Evolutionary conservation across 2,797 vertebrate genomes (phyloP).

Genomic region (Gymnoscopelus braueri): DNA sequence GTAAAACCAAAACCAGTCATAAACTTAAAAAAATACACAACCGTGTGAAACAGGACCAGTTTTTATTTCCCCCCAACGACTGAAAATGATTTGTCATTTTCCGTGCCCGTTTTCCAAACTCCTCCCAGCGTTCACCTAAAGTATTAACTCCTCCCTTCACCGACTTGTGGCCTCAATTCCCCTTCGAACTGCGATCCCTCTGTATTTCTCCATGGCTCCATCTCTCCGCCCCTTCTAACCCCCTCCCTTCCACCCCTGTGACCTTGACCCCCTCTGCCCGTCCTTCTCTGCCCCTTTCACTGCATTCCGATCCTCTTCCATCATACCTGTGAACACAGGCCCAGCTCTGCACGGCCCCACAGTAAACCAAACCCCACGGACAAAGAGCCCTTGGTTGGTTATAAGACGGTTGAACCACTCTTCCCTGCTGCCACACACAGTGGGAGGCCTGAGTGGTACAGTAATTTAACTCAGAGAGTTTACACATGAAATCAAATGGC

Average conservation of each 20-base stretch:
- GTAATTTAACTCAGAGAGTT: too few relatives aligned
- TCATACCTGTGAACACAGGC: slow-evolving; percentile 76
- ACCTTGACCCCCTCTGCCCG: not conserved
- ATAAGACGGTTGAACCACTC: slow-evolving; percentile 35
- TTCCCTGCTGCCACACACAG: slow-evolving; percentile 36
- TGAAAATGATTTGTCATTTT: too few relatives aligned
- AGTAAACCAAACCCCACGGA: slow-evolving; percentile 57
- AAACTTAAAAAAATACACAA: too few relatives aligned
- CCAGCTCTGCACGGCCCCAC: slow-evolving; percentile 22
- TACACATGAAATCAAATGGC: too few relatives aligned
- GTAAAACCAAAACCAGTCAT: too few relatives aligned
- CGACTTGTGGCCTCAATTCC: too few relatives aligned
- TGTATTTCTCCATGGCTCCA: not conserved
- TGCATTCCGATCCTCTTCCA: slow-evolving; percentile 80
- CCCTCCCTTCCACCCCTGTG: not conserved
- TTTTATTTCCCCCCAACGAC: too few relatives aligned
- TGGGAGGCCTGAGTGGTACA: not conserved
- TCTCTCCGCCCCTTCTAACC: not conserved
- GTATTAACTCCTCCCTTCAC: too few relatives aligned
- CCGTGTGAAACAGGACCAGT: too few relatives aligned
- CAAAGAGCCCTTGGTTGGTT: slow-evolving; percentile 69
- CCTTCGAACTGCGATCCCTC: not conserved
- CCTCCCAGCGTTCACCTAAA: too few relatives aligned
- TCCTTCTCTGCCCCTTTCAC: slow-evolving; percentile 50
- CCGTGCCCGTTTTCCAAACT: too few relatives aligned